Percentiles rank a stretch among this genome's conserved stretches.
phyloP scores from a whole-genome alignment of 2,888 invertebrate species.

The Dermolepida albohirtum region DNA sequence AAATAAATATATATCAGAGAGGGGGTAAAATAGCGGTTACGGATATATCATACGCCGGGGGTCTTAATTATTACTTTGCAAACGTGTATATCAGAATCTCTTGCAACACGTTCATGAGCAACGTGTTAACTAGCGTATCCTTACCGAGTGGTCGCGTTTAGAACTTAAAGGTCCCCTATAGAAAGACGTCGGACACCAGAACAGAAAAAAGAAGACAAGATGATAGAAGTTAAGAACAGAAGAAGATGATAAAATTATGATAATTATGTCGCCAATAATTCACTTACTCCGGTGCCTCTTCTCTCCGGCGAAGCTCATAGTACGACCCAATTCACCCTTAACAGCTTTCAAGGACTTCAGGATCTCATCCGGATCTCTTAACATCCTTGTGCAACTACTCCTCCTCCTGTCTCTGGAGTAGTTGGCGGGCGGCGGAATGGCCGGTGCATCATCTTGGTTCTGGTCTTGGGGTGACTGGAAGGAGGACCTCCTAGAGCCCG shows the following conservation, averaged over 20 bases:
- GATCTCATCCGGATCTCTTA: constrained; percentile 86
- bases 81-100: constrained; percentile 4
- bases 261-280: not conserved
- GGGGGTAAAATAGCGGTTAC: not conserved
- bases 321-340: constrained; percentile 84
- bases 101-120: constrained; percentile 10
- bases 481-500: constrained; percentile 86
- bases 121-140: not conserved
- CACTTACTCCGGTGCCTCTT: constrained; percentile 71
- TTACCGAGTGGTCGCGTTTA: not conserved
- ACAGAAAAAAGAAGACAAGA: constrained; percentile 24
- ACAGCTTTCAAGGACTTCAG: constrained; percentile 84
- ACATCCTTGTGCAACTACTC: constrained; percentile 80
- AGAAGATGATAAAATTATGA: constrained; percentile 13
- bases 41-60: not conserved
- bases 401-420: constrained; percentile 80
- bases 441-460: constrained; percentile 62
- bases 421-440: constrained; percentile 67
- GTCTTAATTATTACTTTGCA: not conserved
- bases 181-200: constrained; percentile 34
- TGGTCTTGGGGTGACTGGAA: constrained; percentile 78
- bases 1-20: not conserved
- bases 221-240: constrained; percentile 35
- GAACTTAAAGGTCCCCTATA: constrained; percentile 40
- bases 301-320: constrained; percentile 81